A percentile compares a stretch with the other conserved stretches of the same genome.
These are phyloP conservation scores for Cottoperca gobio DNA, from an alignment of 2,797 vertebrate species.

Conservation along the genomic window DNA sequence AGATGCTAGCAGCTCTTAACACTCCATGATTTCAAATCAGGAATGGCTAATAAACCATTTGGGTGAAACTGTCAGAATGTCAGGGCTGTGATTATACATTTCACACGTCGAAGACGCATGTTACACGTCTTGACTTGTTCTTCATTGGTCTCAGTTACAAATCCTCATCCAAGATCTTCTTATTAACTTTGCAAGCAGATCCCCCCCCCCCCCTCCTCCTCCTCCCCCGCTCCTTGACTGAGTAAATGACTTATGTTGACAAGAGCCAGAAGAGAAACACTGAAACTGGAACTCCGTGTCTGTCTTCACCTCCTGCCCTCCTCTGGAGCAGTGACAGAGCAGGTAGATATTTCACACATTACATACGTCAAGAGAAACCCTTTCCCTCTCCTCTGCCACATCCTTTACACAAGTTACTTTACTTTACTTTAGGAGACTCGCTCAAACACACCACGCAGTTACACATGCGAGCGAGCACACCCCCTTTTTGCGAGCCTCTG, in stretches of 20 bases:
- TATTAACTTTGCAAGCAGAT: constrained; percentile 41
- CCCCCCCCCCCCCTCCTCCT: constrained; percentile 31
- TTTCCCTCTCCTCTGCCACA: constrained; percentile 34
- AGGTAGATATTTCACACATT: constrained; percentile 77
- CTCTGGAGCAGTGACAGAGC: constrained; percentile 70
- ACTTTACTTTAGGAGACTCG: constrained; percentile 47
- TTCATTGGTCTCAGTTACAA: constrained; percentile 31
- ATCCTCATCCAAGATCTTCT: constrained; percentile 42
- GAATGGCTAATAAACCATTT: constrained; percentile 22
- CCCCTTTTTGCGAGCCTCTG: constrained; percentile 81
- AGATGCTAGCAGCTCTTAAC: background rate
- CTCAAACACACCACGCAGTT: constrained; percentile 37
- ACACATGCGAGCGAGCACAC: constrained; percentile 65
- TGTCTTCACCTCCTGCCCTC: constrained; percentile 71
- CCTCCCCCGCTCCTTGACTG: constrained; percentile 20
- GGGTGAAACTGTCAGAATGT: constrained; percentile 14
- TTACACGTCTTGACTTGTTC: constrained; percentile 49
- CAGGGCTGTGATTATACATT: constrained; percentile 9
- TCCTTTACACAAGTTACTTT: constrained; percentile 55
- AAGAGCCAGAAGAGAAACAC: constrained; percentile 73
- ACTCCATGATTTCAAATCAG: background rate
- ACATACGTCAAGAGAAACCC: constrained; percentile 55
- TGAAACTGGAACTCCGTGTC: constrained; percentile 72
- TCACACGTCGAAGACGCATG: constrained; percentile 17
- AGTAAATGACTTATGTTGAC: constrained; percentile 70